Evolutionary conservation across 2,797 vertebrate genomes (phyloP), one percentile per base, ranked within the genome.

Genomic region (Acanthis flammea): DNA sequence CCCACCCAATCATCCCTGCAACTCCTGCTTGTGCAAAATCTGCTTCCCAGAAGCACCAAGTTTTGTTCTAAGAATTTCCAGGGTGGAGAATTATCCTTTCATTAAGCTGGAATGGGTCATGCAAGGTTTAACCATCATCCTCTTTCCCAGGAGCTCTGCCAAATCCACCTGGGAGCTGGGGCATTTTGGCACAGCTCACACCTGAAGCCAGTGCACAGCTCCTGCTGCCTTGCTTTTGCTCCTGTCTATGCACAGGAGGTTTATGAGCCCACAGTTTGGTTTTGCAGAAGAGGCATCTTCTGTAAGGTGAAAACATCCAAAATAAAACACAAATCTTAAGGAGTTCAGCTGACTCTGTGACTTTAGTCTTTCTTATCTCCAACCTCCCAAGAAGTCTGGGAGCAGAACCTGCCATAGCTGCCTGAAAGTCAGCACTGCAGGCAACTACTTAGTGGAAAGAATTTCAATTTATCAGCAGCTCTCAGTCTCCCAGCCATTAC

Each of bases 161-260:
- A 94, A 82, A 66, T 31, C 37, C 0, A 0, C 30, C 72, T 45
- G 91, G 80, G 41, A 92, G 51, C 19, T 42, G 51, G 19, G 42
- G 33, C 79, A 5, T 73, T 85, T 85, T 84, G 89, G 66, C 81
- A 89, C 54, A 48, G 57, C 63, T 44, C n/a, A 48, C 67, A 70
- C 37, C 71, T 70, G 30, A n/a, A 78, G 65, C 24, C 71, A 15
- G 9, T 3, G 31, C 50, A 57, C 23, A 57, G 14, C 10, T 87
- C 80, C 68, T 42, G 14, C 39, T 70, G 74, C 35, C 28, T 83
- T 58, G 28, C 30, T 54, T 82, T 48, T 31, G n/a, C 62, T 91
- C 75, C 50, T 5, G 0, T 27, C 44, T 45, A 23, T 21, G 5
- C 51, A 41, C 67, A 44, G 31, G 71, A 67, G 17, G 2, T 7